Evolutionary conservation across 2,888 invertebrate species (phyloP).

Genomic region (Drosophila paranaensis): DNA sequence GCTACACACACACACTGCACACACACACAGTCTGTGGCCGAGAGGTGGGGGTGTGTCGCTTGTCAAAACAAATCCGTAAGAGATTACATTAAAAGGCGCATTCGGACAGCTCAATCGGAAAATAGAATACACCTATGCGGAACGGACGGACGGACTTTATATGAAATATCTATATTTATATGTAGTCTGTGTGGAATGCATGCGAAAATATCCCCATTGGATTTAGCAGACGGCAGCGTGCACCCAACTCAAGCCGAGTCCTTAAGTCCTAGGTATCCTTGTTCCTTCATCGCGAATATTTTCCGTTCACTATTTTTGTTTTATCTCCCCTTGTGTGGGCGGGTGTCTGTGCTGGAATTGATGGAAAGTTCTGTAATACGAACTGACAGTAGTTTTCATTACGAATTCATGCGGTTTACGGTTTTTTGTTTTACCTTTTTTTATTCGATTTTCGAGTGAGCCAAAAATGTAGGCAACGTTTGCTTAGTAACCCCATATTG

Average conservation of each 20-base stretch:
- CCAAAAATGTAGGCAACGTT: constrained; percentile 3
- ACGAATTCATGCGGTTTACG: constrained; percentile 74
- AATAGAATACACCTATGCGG: constrained; percentile 61
- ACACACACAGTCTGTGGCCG: background rate
- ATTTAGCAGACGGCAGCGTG: constrained; percentile 53
- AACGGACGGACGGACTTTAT: background rate
- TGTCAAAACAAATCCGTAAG: constrained; percentile 81
- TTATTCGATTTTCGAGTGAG: constrained; percentile 13
- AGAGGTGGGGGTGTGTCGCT: constrained; percentile 39
- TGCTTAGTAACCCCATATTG: background rate
- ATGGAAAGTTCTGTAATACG: constrained; percentile 76
- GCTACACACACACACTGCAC: constrained; percentile 15
- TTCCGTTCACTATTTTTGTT: constrained; percentile 10
- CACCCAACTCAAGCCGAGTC: constrained; percentile 69
- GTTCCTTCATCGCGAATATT: constrained; percentile 27
- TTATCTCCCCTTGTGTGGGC: background rate
- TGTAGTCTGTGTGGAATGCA: constrained; percentile 27
- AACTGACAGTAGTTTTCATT: constrained; percentile 81
- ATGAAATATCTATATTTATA: constrained; percentile 9
- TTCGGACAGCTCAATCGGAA: constrained; percentile 81
- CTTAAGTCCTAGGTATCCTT: constrained; percentile 33
- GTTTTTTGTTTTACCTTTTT: constrained; percentile 12
- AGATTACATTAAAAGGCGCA: constrained; percentile 81
- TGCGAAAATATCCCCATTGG: constrained; percentile 65
- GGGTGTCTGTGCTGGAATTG: constrained; percentile 32